These are phyloP conservation scores for Selenia dentaria DNA, from an alignment of 2,888 invertebrate genomes.

Conservation along the genomic window DNA sequence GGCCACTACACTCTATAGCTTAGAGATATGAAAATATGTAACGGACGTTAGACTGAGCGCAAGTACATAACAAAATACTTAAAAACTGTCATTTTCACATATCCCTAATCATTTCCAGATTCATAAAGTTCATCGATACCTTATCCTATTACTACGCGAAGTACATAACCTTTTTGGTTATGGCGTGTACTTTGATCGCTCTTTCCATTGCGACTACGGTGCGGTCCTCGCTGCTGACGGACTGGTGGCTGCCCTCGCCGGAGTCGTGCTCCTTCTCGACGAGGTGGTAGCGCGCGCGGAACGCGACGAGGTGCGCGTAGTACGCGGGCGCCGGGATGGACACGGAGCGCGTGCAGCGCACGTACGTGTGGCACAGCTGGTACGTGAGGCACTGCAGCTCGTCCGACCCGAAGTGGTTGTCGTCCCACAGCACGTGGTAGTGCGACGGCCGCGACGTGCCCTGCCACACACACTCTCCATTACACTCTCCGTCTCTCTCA, in stretches of 20 bases:
- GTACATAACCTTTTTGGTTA: slow-evolving; percentile 99
- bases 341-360: slow-evolving; percentile 99
- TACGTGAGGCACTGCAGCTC: slow-evolving; percentile 99
- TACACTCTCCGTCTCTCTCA: not conserved
- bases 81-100: slow-evolving; percentile 4
- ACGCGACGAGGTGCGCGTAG: slow-evolving; percentile 99
- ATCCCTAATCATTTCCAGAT: not conserved
- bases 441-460: slow-evolving; percentile 99
- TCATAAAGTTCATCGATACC: not conserved
- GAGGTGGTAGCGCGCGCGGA: slow-evolving; percentile 98
- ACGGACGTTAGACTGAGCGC: not conserved
- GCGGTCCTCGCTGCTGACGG: slow-evolving; percentile 98
- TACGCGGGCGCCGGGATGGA: slow-evolving; percentile 99
- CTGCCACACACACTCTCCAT: slow-evolving; percentile 68
- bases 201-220: slow-evolving; percentile 99
- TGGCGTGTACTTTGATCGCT: slow-evolving; percentile 99
- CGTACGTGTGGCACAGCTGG: slow-evolving; percentile 99
- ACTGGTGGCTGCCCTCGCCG: slow-evolving; percentile 99
- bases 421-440: slow-evolving; percentile 99
- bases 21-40: slow-evolving; percentile 6
- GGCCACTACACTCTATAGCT: too few relatives aligned
- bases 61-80: slow-evolving; percentile 1
- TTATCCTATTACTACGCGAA: slow-evolving; percentile 88
- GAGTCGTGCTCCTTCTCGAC: slow-evolving; percentile 99
- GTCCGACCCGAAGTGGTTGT: slow-evolving; percentile 99